phyloP scores from a whole-genome alignment of 2,113 vertebrate genomes.

The Gulo gulo region DNA sequence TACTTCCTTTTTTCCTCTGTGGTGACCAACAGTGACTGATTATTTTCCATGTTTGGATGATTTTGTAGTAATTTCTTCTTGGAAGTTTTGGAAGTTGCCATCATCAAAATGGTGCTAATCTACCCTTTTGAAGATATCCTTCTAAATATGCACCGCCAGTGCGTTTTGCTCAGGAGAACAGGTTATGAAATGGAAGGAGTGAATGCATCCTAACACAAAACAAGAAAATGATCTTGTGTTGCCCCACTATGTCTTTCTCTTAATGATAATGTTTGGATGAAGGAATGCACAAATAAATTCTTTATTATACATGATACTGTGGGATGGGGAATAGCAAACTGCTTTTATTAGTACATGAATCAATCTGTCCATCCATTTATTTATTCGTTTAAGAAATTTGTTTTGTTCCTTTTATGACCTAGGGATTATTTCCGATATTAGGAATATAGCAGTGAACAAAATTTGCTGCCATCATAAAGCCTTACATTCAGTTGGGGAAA shows the following conservation, averaged over 20 bases:
- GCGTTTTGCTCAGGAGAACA: not conserved
- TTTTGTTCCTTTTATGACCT: not conserved
- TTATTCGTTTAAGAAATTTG: not conserved
- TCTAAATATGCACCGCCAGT: not conserved
- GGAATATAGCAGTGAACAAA: not conserved
- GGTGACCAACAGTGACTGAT: not conserved
- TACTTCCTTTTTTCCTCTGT: not conserved
- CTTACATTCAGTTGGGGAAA: not conserved
- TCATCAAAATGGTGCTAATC: not conserved
- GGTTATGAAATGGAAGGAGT: not conserved
- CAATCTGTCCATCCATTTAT: not conserved
- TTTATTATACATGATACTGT: not conserved
- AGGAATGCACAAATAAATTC: not conserved
- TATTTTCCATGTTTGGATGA: not conserved
- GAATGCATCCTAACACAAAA: not conserved
- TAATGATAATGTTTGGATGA: not conserved
- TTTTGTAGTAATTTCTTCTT: not conserved
- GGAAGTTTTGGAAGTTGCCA: not conserved
- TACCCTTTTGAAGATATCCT: not conserved
- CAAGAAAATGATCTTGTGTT: not conserved
- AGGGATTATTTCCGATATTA: not conserved
- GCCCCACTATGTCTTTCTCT: not conserved
- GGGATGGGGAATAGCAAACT: not conserved
- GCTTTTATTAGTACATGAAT: not conserved
- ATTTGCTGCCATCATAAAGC: not conserved